Evolutionary conservation across 1,140 invertebrate genomes (phyloP).

Genomic region (Drosophila elegans): DNA sequence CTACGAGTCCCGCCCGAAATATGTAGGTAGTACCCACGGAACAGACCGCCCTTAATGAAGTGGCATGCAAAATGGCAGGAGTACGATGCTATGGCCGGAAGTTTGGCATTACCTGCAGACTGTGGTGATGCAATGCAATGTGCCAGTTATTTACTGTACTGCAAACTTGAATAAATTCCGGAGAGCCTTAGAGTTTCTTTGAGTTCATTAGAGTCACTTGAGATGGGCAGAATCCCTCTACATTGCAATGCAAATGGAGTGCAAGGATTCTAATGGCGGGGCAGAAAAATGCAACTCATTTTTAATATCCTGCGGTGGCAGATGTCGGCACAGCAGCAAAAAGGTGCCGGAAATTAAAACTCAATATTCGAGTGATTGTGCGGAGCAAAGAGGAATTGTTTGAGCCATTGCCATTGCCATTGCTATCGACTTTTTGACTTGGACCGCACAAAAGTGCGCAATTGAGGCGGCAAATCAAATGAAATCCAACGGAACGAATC

Average conservation of each 20-base stretch:
- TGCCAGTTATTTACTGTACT: constrained; percentile 61
- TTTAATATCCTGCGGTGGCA: constrained; percentile 79
- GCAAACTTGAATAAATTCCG: constrained; percentile 53
- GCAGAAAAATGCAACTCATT: constrained; percentile 70
- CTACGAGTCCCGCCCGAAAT: neutral
- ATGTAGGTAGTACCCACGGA: neutral
- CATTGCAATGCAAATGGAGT: constrained; percentile 59
- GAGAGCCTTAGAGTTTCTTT: constrained; percentile 29
- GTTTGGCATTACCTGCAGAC: constrained; percentile 73
- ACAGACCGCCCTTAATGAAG: constrained; percentile 62
- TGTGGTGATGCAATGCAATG: constrained; percentile 35
- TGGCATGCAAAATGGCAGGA: constrained; percentile 47
- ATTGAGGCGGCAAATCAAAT: constrained; percentile 82
- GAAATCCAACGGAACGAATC: constrained; percentile 74
- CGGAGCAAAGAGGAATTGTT: constrained; percentile 45
- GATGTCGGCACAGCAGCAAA: constrained; percentile 58
- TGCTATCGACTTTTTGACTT: constrained; percentile 72
- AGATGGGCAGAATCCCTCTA: neutral
- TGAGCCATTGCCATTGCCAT: constrained; percentile 41
- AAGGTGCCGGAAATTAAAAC: constrained; percentile 79
- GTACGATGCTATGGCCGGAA: constrained; percentile 41
- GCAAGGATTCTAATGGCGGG: constrained; percentile 38
- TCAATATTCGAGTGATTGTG: constrained; percentile 79
- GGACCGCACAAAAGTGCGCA: constrained; percentile 76
- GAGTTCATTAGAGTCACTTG: constrained; percentile 69